Conservation (phyloP, 2,888 invertebrate genomes). For the Bugula neritina region DNA sequence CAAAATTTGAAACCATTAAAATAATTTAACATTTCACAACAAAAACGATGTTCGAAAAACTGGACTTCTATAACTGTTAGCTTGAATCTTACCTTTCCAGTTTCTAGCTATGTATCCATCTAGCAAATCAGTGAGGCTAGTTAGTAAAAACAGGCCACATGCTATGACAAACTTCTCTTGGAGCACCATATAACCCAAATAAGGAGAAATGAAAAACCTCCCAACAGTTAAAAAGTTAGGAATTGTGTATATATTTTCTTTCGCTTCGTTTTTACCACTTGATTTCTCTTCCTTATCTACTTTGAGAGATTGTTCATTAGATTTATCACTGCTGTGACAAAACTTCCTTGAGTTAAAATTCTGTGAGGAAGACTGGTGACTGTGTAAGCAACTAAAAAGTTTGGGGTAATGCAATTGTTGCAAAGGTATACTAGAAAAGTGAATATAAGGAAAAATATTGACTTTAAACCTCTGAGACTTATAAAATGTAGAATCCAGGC, state of each 20-base stretch:
- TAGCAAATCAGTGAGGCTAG: constrained; percentile 86
- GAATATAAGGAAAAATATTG: no score
- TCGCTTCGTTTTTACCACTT: constrained; percentile 39
- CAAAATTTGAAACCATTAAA: no score
- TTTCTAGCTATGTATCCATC: constrained; percentile 95
- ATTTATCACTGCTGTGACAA: neutral
- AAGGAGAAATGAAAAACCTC: constrained; percentile 79
- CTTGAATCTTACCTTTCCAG: constrained; percentile 55
- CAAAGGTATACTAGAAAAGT: no score
- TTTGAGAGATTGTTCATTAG: neutral
- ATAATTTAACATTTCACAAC: no score
- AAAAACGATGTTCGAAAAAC: no score
- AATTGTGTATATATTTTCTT: constrained; percentile 84
- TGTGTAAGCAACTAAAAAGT: neutral
- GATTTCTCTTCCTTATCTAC: no score
- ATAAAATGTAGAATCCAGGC: no score
- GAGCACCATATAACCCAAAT: constrained; percentile 80
- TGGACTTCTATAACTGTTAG: no score
- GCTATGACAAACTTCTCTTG: constrained; percentile 73
- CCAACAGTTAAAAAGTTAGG: constrained; percentile 84
- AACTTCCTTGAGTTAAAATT: no score
- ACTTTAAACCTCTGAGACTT: no score
- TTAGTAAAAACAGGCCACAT: constrained; percentile 72
- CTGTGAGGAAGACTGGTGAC: no score
- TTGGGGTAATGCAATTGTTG: no score